A percentile compares a stretch with the other conserved stretches of the same genome.
These are phyloP conservation scores for Cordylochernes scorpioides DNA, from an alignment of 2,888 invertebrate genomes.

Conservation along the genomic window DNA sequence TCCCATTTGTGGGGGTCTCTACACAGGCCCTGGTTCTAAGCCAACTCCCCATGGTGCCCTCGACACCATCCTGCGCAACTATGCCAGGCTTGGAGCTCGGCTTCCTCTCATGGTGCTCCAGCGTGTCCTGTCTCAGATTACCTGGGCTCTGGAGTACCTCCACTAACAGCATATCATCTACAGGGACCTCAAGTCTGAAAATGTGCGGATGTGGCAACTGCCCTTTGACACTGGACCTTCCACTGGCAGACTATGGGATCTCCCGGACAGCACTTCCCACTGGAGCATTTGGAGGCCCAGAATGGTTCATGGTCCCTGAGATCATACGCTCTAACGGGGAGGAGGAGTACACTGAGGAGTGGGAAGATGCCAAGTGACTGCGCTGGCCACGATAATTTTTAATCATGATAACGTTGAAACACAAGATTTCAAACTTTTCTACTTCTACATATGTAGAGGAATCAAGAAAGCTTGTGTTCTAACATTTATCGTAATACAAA, in stretches of 20 bases:
- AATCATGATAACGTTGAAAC: too few relatives aligned
- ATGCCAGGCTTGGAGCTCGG: conserved; percentile 52
- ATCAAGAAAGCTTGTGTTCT: too few relatives aligned
- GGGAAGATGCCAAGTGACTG: too few relatives aligned
- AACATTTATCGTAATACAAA: too few relatives aligned
- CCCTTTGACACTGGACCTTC: conserved; percentile 65
- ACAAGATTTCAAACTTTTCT: too few relatives aligned
- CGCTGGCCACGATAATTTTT: too few relatives aligned
- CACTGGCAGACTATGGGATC: conserved; percentile 89
- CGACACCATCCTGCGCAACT: conserved; percentile 52
- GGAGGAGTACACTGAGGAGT: conserved; percentile 92
- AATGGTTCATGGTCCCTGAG: conserved; percentile 98
- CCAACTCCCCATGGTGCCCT: conserved; percentile 78
- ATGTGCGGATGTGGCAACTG: conserved; percentile 90
- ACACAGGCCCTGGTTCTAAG: conserved; percentile 58
- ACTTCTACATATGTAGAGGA: too few relatives aligned
- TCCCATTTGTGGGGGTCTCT: conserved; percentile 68
- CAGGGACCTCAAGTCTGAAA: conserved; percentile 75
- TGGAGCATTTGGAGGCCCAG: conserved; percentile 87
- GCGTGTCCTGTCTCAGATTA: conserved; percentile 43
- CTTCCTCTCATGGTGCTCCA: conserved; percentile 53
- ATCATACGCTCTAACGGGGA: conserved; percentile 94
- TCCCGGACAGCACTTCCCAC: conserved; percentile 62
- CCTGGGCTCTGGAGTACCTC: conserved; percentile 77
- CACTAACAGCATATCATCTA: conserved; percentile 81